Evolutionary conservation across 1,140 invertebrate species (phyloP).

Genomic region (Nasonia longicornis): DNA sequence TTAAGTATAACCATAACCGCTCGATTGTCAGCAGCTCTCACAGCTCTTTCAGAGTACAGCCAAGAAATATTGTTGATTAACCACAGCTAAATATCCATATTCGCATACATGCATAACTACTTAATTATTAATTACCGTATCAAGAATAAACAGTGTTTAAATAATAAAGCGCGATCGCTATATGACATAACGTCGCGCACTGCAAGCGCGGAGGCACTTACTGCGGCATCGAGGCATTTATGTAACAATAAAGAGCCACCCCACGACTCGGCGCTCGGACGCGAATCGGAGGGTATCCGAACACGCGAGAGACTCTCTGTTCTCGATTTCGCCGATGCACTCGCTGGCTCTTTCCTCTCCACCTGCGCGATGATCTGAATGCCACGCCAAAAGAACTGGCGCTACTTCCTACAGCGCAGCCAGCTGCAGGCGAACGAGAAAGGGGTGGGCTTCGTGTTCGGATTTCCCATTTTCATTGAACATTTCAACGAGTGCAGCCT

Average conservation of each 20-base stretch:
- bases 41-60: slow-evolving; percentile 41
- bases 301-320: slow-evolving; percentile 48
- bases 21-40: slow-evolving; percentile 37
- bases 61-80: slow-evolving; percentile 47
- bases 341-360: no score
- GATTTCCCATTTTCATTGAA: slow-evolving; percentile 59
- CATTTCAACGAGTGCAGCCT: slow-evolving; percentile 65
- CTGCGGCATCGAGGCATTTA: slow-evolving; percentile 54
- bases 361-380: no score
- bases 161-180: slow-evolving; percentile 54
- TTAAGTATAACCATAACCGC: slow-evolving; percentile 39
- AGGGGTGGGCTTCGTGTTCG: slow-evolving; percentile 47
- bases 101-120: slow-evolving; percentile 60
- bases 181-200: slow-evolving; percentile 56
- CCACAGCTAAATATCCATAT: slow-evolving; percentile 44
- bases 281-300: slow-evolving; percentile 61
- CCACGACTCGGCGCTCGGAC: slow-evolving; percentile 62
- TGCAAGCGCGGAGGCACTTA: slow-evolving; percentile 68
- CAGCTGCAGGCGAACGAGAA: slow-evolving; percentile 12
- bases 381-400: no score
- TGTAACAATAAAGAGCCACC: slow-evolving; percentile 16
- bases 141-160: slow-evolving; percentile 56
- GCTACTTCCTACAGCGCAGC: no score
- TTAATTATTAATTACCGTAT: slow-evolving; percentile 59
- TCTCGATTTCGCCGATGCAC: background rate